phyloP scores from a whole-genome alignment of 1,140 invertebrate species.

The Halyomorpha halys region DNA sequence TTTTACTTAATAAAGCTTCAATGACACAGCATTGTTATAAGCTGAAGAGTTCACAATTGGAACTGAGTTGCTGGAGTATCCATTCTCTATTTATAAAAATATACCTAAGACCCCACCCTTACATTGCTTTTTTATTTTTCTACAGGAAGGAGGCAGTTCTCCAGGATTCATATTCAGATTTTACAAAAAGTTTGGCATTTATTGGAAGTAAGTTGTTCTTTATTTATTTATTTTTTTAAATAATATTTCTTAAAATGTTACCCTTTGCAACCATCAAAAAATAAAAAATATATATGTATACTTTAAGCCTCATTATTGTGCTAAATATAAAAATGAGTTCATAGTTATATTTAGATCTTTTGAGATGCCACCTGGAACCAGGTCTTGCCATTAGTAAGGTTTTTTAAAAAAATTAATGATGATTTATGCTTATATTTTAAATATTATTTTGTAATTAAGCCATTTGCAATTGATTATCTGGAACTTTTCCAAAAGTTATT shows the following conservation, averaged over 20 bases:
- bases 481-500: no score
- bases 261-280: no score
- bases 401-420: background rate
- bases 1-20: no score
- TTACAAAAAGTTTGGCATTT: constrained; percentile 12
- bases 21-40: no score
- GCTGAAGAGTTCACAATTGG: no score
- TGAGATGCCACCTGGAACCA: background rate
- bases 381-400: background rate
- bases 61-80: no score
- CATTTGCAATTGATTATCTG: no score
- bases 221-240: background rate
- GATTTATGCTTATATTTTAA: background rate
- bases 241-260: no score
- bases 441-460: no score
- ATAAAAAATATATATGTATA: background rate
- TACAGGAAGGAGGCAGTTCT: constrained; percentile 9
- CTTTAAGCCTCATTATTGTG: background rate
- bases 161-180: constrained; percentile 9
- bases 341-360: constrained; percentile 10
- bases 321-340: background rate
- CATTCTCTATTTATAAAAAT: constrained; percentile 5
- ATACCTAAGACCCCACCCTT: background rate
- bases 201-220: constrained; percentile 15
- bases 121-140: background rate